Evolutionary conservation across 2,888 invertebrate genomes (phyloP).

Genomic region (Drosophila parthenogenetica): DNA sequence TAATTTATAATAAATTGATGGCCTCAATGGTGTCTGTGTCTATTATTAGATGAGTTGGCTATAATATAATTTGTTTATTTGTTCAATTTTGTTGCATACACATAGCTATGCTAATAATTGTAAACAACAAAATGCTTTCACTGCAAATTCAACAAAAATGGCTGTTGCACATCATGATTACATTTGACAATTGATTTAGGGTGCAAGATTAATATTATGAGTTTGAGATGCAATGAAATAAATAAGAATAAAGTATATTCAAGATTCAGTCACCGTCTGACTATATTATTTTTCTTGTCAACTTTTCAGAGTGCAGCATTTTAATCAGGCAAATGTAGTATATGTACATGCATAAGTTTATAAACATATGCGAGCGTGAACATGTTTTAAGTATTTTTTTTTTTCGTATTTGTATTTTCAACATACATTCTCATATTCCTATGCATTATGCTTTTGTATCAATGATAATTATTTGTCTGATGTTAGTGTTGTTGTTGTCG

Average conservation of each 20-base stretch:
- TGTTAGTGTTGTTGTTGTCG: constrained; percentile 32
- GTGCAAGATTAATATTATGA: not conserved
- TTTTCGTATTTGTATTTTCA: too few relatives aligned
- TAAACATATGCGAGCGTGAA: constrained; percentile 45
- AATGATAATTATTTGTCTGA: constrained; percentile 80
- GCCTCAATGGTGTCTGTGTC: constrained; percentile 28
- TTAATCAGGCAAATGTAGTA: constrained; percentile 64
- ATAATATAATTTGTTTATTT: constrained; percentile 72
- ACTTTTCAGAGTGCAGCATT: constrained; percentile 26
- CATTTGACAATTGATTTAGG: not conserved
- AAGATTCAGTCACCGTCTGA: not conserved
- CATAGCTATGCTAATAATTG: constrained; percentile 45
- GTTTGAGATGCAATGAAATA: not conserved
- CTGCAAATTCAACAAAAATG: constrained; percentile 10
- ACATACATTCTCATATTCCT: constrained; percentile 25
- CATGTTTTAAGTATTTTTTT: constrained; percentile 25
- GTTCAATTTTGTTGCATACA: constrained; percentile 42
- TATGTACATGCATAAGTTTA: constrained; percentile 41
- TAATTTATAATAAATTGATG: constrained; percentile 76
- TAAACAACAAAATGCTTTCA: constrained; percentile 60
- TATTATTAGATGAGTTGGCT: constrained; percentile 55
- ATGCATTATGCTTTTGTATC: constrained; percentile 72
- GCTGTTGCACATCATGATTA: constrained; percentile 8
- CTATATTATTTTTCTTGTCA: not conserved
- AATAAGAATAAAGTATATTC: not conserved